Evolutionary conservation across 2,797 vertebrate species (phyloP).

Genomic region (Cirrhinus mrigala): DNA sequence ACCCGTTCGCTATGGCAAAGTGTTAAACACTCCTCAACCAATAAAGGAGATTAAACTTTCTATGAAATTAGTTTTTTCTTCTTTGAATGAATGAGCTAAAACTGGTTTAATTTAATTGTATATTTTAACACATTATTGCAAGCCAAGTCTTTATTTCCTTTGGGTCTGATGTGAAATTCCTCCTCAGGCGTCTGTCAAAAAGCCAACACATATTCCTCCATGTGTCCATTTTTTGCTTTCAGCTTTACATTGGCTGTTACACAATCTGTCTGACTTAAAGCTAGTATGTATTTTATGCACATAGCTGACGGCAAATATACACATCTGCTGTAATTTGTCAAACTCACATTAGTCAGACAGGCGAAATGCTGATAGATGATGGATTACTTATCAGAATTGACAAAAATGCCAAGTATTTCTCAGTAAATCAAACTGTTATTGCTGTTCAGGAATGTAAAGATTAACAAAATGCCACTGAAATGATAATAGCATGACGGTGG

Average conservation of each 20-base stretch:
- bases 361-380: neutral
- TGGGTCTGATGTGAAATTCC: neutral
- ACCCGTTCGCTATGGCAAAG: neutral
- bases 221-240: too few species aligned
- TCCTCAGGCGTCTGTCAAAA: neutral
- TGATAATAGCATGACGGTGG: neutral
- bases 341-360: neutral
- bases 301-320: neutral
- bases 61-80: neutral
- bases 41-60: neutral
- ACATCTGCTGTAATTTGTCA: neutral
- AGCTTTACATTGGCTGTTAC: too few species aligned
- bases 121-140: neutral
- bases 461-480: neutral
- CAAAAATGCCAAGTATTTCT: neutral
- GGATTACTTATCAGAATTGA: neutral
- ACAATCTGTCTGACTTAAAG: constrained; percentile 2
- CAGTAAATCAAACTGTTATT: neutral
- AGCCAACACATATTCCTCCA: neutral
- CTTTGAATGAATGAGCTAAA: neutral
- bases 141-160: neutral
- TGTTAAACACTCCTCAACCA: neutral
- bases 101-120: neutral
- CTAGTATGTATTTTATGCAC: neutral
- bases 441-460: neutral